Conservation (phyloP, 2,797 vertebrate species). For the Schizothorax lantsangensis region DNA sequence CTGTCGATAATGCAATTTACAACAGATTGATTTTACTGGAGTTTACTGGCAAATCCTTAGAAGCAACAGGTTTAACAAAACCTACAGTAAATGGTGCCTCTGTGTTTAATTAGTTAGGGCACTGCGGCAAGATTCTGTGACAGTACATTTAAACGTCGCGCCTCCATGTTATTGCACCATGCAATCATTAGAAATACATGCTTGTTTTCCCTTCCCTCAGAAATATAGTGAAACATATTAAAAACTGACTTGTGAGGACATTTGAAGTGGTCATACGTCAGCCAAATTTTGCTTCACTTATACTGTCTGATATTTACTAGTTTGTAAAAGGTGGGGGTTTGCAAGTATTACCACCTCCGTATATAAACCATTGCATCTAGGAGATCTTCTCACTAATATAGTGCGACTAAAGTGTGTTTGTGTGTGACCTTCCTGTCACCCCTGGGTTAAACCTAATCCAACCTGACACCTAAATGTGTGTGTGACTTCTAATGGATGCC, state of each 20-base stretch:
- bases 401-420: neutral
- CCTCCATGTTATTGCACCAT: neutral
- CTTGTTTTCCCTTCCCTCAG: neutral
- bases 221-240: neutral
- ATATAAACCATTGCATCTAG: neutral
- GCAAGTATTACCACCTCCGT: neutral
- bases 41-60: neutral
- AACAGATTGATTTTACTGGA: constrained; percentile 6
- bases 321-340: neutral
- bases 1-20: constrained; percentile 13
- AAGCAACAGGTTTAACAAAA: neutral
- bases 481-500: constrained; percentile 43
- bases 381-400: neutral
- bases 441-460: constrained; percentile 40
- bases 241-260: neutral
- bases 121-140: neutral
- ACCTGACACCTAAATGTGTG: constrained; percentile 39
- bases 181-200: neutral
- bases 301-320: neutral
- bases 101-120: neutral
- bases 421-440: constrained; percentile 42
- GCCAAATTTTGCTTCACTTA: neutral
- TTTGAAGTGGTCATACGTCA: neutral
- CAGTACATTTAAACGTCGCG: neutral
- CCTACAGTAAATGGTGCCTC: too few relatives aligned